Evolutionary conservation across 2,888 invertebrate genomes (phyloP).

Genomic region (Caprella mutica): DNA sequence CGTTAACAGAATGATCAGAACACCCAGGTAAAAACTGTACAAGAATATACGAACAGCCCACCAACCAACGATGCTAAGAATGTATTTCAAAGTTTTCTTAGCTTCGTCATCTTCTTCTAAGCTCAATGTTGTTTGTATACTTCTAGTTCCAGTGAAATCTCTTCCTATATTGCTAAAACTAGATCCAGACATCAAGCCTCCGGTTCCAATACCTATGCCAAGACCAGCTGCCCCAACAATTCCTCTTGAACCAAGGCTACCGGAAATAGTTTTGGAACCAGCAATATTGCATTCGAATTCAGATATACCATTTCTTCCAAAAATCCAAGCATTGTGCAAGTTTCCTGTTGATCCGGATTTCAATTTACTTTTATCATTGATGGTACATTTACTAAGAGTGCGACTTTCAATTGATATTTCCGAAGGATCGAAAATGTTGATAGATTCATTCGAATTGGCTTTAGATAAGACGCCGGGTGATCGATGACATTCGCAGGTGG

Average conservation of each 20-base stretch:
- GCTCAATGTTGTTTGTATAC: constrained; percentile 2
- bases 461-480: constrained; percentile 7
- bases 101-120: constrained; percentile 9
- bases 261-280: constrained; percentile 5
- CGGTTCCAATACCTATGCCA: constrained; percentile 2
- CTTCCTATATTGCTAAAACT: constrained; percentile 5
- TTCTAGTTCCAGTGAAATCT: constrained; percentile 7
- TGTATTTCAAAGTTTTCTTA: not conserved
- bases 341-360: constrained; percentile 8
- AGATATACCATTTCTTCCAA: constrained; percentile 8
- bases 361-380: constrained; percentile 5
- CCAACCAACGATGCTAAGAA: constrained; percentile 8
- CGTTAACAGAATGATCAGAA: constrained; percentile 14
- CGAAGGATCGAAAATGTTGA: not conserved
- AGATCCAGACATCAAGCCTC: not conserved
- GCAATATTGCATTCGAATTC: constrained; percentile 2
- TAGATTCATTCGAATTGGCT: constrained; percentile 8
- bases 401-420: constrained; percentile 9
- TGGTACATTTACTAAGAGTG: constrained; percentile 4
- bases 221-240: constrained; percentile 2
- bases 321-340: constrained; percentile 5
- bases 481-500: constrained; percentile 3
- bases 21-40: constrained; percentile 16
- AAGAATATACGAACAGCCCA: constrained; percentile 15
- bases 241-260: constrained; percentile 9